A percentile compares a stretch with the other conserved stretches of the same genome.
These are phyloP conservation scores for Mamestra brassicae DNA, from an alignment of 2,888 invertebrate genomes.

Conservation along the genomic window DNA sequence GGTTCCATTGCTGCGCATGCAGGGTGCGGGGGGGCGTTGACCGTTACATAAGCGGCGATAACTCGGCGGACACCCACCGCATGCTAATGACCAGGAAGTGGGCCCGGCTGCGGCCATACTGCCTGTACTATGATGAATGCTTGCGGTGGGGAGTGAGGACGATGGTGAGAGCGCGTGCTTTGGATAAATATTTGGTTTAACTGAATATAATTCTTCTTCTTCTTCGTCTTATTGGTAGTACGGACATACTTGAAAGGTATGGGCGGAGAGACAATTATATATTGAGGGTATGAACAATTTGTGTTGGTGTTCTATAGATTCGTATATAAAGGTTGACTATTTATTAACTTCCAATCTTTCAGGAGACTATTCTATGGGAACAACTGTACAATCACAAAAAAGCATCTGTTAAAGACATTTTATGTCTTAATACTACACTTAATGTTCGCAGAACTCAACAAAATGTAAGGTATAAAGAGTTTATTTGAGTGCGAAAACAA, in stretches of 20 bases:
- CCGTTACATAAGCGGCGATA: slow-evolving; percentile 69
- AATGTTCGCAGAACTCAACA: not conserved
- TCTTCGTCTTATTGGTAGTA: not conserved
- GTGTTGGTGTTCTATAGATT: not conserved
- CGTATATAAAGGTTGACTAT: not conserved
- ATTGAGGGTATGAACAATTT: not conserved
- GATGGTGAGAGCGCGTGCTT: slow-evolving; percentile 36
- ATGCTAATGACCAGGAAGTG: slow-evolving; percentile 73
- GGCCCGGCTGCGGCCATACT: slow-evolving; percentile 28
- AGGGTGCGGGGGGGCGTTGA: slow-evolving; percentile 45
- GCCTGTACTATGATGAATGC: slow-evolving; percentile 43
- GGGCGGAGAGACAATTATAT: not conserved
- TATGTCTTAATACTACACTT: not conserved
- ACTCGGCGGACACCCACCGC: slow-evolving; percentile 48
- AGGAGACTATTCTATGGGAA: not conserved
- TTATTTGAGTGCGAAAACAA: no score
- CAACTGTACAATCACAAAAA: not conserved
- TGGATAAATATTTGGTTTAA: slow-evolving; percentile 13
- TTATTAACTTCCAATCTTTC: not conserved
- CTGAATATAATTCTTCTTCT: not conserved
- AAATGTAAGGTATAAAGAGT: not conserved
- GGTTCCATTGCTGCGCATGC: slow-evolving; percentile 48
- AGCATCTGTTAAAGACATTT: not conserved
- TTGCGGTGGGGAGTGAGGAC: not conserved
- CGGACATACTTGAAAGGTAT: not conserved